Conservation (phyloP, 2,113 vertebrate genomes). For the Holacanthus passer region DNA sequence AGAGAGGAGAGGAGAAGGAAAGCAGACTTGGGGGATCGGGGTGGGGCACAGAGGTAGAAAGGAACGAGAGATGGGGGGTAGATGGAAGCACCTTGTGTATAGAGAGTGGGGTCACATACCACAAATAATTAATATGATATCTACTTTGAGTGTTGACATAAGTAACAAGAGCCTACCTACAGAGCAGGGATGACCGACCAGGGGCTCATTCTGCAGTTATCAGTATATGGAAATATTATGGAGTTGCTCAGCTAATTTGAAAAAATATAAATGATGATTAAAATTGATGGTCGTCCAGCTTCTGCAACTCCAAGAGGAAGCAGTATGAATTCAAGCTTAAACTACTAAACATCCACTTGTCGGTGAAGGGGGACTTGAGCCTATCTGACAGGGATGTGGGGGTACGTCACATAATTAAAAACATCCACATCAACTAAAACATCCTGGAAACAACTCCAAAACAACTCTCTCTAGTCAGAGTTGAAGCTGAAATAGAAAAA, state of each 20-base stretch:
- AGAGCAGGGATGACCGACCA: not conserved
- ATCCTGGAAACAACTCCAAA: not conserved
- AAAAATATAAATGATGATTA: no score
- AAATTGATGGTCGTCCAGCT: no score
- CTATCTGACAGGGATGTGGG: no score
- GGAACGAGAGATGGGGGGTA: not conserved
- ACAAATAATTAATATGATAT: conserved; percentile 11
- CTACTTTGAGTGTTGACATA: not conserved
- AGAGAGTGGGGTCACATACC: not conserved
- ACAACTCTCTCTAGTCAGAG: not conserved
- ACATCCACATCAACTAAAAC: not conserved
- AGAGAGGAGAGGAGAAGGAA: not conserved
- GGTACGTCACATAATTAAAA: no score
- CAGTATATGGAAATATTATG: no score
- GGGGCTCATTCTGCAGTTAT: not conserved
- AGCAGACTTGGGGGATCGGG: conserved; percentile 4
- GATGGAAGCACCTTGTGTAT: not conserved
- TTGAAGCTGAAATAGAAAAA: not conserved
- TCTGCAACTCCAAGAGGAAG: not conserved
- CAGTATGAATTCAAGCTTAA: no score
- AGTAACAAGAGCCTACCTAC: not conserved
- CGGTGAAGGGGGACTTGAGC: no score
- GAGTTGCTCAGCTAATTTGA: no score
- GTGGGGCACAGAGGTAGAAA: conserved; percentile 31
- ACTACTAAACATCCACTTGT: no score